Evolutionary conservation across 2,113 vertebrate genomes (phyloP).

Genomic region (Pelodiscus sinensis): DNA sequence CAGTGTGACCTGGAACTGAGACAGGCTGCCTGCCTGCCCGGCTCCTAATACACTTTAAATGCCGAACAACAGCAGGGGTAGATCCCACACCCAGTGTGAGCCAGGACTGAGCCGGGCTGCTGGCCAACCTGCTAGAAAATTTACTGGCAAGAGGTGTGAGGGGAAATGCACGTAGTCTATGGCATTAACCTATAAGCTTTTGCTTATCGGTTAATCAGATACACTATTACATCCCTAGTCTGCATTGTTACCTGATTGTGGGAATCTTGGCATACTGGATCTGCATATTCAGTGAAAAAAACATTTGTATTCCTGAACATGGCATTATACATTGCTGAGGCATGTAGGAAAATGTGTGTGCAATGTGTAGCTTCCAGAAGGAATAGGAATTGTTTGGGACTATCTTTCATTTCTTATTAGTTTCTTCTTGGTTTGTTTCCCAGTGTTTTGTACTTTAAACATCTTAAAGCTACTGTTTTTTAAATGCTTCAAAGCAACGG

Average conservation of each 20-base stretch:
- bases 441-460: neutral
- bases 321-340: neutral
- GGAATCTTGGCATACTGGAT: neutral
- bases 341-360: rapidly evolving
- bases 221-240: too few relatives aligned
- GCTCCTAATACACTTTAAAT: too few relatives aligned
- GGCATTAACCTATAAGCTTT: too few relatives aligned
- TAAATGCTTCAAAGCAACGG: neutral
- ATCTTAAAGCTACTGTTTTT: neutral
- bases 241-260: neutral
- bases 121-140: too few relatives aligned
- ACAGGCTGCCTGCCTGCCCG: too few relatives aligned
- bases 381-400: neutral
- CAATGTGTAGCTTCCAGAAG: neutral
- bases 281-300: neutral
- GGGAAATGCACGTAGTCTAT: too few relatives aligned
- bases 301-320: neutral
- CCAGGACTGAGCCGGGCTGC: too few relatives aligned
- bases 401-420: neutral
- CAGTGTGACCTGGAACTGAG: too few relatives aligned
- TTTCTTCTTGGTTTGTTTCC: neutral
- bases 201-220: too few relatives aligned
- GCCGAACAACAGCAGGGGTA: too few relatives aligned
- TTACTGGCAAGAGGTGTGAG: too few relatives aligned
- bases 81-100: too few relatives aligned